Percentiles rank a stretch among this genome's conserved stretches.
These are phyloP conservation scores for Pediacus dermestoides DNA, from an alignment of 2,888 invertebrate species.

Conservation along the genomic window DNA sequence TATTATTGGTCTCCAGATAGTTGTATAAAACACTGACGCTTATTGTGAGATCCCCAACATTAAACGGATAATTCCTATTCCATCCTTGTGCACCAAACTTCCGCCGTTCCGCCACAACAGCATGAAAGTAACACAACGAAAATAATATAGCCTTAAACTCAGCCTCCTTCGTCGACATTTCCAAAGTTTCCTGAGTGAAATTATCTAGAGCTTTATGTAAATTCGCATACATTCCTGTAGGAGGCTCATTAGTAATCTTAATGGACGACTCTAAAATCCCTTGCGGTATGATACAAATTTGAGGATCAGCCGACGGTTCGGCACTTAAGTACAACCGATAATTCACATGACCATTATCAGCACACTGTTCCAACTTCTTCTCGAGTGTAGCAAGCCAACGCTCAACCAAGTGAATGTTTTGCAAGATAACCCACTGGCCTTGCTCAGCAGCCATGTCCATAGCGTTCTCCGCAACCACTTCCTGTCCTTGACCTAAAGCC, in stretches of 20 bases:
- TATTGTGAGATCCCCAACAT: conserved; percentile 85
- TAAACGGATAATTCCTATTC: conserved; percentile 79
- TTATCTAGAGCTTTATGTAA: conserved; percentile 89
- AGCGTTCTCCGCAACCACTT: conserved; percentile 84
- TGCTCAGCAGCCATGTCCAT: conserved; percentile 70
- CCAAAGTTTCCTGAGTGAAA: conserved; percentile 88
- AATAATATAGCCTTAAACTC: conserved; percentile 91
- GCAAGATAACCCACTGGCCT: conserved; percentile 91
- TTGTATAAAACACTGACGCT: conserved; percentile 87
- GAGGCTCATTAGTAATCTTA: conserved; percentile 95
- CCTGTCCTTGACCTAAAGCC: conserved; percentile 92
- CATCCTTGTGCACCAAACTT: conserved; percentile 95
- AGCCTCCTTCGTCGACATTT: conserved; percentile 88
- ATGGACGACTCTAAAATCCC: conserved; percentile 90
- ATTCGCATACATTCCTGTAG: conserved; percentile 92
- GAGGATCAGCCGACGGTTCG: conserved; percentile 73
- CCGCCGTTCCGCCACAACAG: conserved; percentile 85
- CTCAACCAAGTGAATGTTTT: conserved; percentile 89
- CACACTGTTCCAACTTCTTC: conserved; percentile 83
- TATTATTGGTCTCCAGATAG: conserved; percentile 83
- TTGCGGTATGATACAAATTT: conserved; percentile 67
- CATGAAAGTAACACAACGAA: conserved; percentile 90
- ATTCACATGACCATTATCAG: conserved; percentile 61
- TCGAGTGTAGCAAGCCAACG: conserved; percentile 86
- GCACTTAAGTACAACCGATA: conserved; percentile 82